These are phyloP conservation scores for Dryadula phaetusa DNA, from an alignment of 2,888 invertebrate genomes.

Conservation along the genomic window DNA sequence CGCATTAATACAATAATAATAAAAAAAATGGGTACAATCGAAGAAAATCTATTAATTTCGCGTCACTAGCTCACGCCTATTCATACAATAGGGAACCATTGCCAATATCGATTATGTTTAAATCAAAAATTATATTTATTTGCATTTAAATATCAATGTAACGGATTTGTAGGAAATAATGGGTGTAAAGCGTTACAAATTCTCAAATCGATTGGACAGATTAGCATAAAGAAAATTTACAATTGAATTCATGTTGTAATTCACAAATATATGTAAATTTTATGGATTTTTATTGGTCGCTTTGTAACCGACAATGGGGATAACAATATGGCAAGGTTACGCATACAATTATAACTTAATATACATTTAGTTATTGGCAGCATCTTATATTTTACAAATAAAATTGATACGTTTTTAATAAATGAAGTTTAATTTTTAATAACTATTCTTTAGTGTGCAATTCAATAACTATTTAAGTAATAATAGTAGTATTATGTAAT, in stretches of 20 bases:
- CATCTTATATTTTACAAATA: too few species aligned
- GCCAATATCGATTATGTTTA: constrained; percentile 60
- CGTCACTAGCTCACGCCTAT: constrained; percentile 59
- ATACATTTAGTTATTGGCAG: not conserved
- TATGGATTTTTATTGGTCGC: constrained; percentile 23
- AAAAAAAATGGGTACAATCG: constrained; percentile 12
- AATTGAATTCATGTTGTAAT: constrained; percentile 51
- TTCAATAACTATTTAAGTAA: too few species aligned
- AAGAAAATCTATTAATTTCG: constrained; percentile 51
- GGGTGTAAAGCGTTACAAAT: constrained; percentile 74
- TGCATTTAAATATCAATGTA: constrained; percentile 66
- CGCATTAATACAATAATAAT: constrained; percentile 24
- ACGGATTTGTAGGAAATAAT: constrained; percentile 74
- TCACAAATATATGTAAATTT: constrained; percentile 34
- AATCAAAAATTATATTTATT: constrained; percentile 58
- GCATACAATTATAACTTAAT: constrained; percentile 18
- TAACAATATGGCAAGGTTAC: constrained; percentile 19
- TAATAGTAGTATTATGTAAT: too few species aligned
- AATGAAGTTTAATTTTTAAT: too few species aligned
- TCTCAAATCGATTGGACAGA: constrained; percentile 70
- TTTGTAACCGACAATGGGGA: constrained; percentile 23
- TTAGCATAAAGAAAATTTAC: constrained; percentile 67
- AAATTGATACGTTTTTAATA: too few species aligned
- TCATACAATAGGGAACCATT: constrained; percentile 60
- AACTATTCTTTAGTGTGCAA: too few species aligned